Conservation (phyloP, 23 tunicate species). For the Botrylloides violaceus region DNA sequence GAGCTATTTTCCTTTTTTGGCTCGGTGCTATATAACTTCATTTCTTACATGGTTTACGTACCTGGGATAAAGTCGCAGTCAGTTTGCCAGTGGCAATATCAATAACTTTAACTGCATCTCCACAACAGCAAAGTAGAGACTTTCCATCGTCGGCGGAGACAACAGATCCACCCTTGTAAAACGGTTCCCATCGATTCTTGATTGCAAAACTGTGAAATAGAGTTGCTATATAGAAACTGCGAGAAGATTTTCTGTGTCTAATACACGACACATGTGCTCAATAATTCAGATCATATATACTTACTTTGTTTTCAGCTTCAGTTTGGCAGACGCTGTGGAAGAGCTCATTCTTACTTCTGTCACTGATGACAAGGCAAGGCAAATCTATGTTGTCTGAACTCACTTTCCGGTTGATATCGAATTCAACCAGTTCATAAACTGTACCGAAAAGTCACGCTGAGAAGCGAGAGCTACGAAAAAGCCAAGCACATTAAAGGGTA, state of each 20-base stretch:
- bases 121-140: constrained; percentile 43
- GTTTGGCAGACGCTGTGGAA: constrained; percentile 4
- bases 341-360: no score
- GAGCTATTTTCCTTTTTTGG: no score
- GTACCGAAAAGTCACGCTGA: no score
- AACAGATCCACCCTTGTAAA: constrained; percentile 81
- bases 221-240: neutral
- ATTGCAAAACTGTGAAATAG: constrained; percentile 34
- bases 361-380: no score
- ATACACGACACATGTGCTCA: no score
- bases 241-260: neutral
- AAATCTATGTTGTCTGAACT: no score
- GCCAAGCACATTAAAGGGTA: no score
- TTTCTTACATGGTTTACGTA: no score
- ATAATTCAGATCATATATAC: neutral
- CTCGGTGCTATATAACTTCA: no score
- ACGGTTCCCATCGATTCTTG: constrained; percentile 56
- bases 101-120: constrained; percentile 55
- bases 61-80: constrained; percentile 31
- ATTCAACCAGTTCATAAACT: no score
- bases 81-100: constrained; percentile 37
- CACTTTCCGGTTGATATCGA: no score
- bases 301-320: constrained; percentile 15
- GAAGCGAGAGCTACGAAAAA: no score
- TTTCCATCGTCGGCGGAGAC: constrained; percentile 30